These are phyloP conservation scores for Mesodorylaimus sp. DNA, from an alignment of 2,888 invertebrate genomes.

Conservation along the genomic window DNA sequence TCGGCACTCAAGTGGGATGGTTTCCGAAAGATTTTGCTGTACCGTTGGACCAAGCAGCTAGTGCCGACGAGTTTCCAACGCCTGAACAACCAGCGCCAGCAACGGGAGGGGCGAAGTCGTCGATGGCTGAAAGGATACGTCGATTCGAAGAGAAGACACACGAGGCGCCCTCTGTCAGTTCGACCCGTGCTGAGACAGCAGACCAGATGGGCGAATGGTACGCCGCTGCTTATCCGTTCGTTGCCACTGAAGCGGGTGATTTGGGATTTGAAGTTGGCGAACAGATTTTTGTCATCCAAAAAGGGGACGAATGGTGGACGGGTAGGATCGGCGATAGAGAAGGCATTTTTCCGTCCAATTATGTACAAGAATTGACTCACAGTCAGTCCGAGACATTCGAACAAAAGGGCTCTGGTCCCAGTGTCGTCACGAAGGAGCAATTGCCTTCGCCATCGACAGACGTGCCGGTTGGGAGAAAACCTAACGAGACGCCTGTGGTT, in stretches of 20 bases:
- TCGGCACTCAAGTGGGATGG: constrained; percentile 33
- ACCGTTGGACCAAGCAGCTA: constrained; percentile 14
- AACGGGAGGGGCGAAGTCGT: constrained; percentile 69
- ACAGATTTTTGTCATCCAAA: constrained; percentile 56
- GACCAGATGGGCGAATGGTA: constrained; percentile 35
- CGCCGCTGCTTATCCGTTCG: constrained; percentile 71
- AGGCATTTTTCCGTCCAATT: constrained; percentile 94
- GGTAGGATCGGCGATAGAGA: constrained; percentile 59
- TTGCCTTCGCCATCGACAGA: too few species aligned
- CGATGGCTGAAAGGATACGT: constrained; percentile 61
- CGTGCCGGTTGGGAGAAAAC: too few species aligned
- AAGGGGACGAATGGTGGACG: constrained; percentile 98
- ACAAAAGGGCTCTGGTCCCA: too few species aligned
- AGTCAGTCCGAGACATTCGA: too few species aligned
- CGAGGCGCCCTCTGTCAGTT: background rate
- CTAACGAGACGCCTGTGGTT: too few species aligned
- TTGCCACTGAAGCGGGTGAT: constrained; percentile 72
- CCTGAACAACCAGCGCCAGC: background rate
- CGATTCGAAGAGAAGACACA: background rate
- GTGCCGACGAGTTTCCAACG: background rate
- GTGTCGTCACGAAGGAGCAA: too few species aligned
- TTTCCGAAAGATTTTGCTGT: constrained; percentile 36
- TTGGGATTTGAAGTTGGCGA: constrained; percentile 62
- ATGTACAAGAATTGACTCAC: constrained; percentile 47
- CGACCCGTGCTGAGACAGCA: background rate